Base-by-base conservation (phyloP, 2,888 invertebrate genomes). In the Toxonevra muliebris region DNA sequence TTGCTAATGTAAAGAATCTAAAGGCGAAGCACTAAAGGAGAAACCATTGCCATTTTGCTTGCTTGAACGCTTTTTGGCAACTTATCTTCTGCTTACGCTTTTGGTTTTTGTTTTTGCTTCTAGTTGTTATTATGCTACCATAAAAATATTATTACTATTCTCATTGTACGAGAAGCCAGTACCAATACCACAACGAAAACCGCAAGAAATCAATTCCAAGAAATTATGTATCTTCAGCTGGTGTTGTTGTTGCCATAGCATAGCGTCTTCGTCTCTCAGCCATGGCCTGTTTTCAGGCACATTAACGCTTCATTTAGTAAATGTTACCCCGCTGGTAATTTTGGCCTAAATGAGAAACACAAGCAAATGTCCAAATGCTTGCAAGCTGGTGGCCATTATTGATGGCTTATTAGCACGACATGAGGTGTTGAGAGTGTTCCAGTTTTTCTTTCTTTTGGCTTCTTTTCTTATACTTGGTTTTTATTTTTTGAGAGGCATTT, bases 131-230 rank as follows among this genome's bases (percentile, higher is more conserved):
- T 7, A 4, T 30, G 30, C 30, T 30, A 30, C 30, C 30, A 30
- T 30, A 30, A 30, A 30, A 30, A 30, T 30, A 30, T 30, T 7
- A 30, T 30, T 30, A 30, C 30, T 30, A 30, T 7, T 30, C 3
- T 30, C 30, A 30, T 30, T 30, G 30, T 30, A 30, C 30, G 30
- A 7, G 3, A 30, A 30, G 7, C 30, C 30, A 30, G 3, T 30
- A 30, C 30, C 30, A 30, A 2, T 30, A 30, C 30, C 30, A 30
- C 30, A 15, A 1, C 75, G 76, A 69, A 79, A 77, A 78, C 77
- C 79, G 64, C 76, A 79, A 76, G 78, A 78, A 80, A 76, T 80
- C 79, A 80, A 79, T 80, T 80, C 80, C 80, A 73, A 76, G 80
- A 79, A 77, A 74, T 77, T 77, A 15, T 77, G n/a, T n/a, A 75